phyloP scores from a whole-genome alignment of 2,888 invertebrate species.

The Eristalis arbustorum region DNA sequence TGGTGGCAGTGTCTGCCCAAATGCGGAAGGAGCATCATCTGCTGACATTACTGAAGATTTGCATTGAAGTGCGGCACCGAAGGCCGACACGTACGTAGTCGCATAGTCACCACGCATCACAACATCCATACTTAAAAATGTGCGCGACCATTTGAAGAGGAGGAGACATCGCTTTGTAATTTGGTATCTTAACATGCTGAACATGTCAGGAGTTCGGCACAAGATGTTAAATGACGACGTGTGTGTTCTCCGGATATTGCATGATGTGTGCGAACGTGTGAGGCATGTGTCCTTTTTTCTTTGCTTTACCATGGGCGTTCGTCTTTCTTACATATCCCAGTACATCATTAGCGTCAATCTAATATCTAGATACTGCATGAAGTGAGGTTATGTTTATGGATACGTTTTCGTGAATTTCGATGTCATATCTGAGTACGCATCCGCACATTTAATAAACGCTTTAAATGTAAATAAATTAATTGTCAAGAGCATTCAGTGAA shows the following conservation, averaged over 20 bases:
- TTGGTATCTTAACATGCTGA: constrained; percentile 68
- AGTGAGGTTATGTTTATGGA: neutral
- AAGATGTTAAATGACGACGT: constrained; percentile 69
- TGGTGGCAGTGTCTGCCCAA: constrained; percentile 19
- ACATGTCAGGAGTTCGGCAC: constrained; percentile 68
- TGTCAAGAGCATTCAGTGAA: neutral
- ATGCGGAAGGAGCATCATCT: constrained; percentile 21
- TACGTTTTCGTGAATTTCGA: neutral
- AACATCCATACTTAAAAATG: constrained; percentile 56
- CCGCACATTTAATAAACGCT: neutral
- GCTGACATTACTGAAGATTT: constrained; percentile 32
- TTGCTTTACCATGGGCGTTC: neutral
- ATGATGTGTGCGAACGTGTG: constrained; percentile 54
- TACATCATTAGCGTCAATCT: constrained; percentile 59
- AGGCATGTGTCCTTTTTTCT: constrained; percentile 48
- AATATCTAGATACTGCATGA: constrained; percentile 14
- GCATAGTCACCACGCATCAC: constrained; percentile 34
- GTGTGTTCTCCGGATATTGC: constrained; percentile 70
- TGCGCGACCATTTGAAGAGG: constrained; percentile 34
- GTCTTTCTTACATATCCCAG: constrained; percentile 32
- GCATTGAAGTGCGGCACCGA: constrained; percentile 28
- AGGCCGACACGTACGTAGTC: constrained; percentile 13
- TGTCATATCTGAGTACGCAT: neutral
- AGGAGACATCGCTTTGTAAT: constrained; percentile 50
- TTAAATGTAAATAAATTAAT: neutral